Evolutionary conservation across 2,797 vertebrate species (phyloP).

Genomic region (Rhadinocentrus ornatus): DNA sequence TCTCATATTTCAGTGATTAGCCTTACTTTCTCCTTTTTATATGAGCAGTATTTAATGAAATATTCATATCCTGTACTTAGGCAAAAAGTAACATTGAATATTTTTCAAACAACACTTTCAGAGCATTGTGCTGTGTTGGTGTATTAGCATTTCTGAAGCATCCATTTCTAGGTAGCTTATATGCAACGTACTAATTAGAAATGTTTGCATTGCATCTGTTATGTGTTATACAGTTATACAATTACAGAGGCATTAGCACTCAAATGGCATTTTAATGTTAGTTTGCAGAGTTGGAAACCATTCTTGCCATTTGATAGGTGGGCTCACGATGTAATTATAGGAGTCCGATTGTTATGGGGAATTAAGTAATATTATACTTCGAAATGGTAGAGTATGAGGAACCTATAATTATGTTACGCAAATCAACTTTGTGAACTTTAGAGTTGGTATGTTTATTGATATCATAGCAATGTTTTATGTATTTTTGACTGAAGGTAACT

Average conservation of each 20-base stretch:
- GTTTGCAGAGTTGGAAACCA: slow-evolving; percentile 13
- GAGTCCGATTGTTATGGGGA: slow-evolving; percentile 13
- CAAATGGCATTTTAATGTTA: slow-evolving; percentile 27
- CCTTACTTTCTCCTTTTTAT: not conserved
- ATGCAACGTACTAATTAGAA: not conserved
- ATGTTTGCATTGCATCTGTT: slow-evolving; percentile 4
- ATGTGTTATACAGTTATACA: slow-evolving; percentile 15
- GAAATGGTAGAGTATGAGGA: slow-evolving; percentile 2
- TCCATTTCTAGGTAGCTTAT: not conserved
- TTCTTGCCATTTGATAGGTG: slow-evolving; percentile 21
- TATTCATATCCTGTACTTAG: not conserved
- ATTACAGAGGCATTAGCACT: slow-evolving; percentile 25
- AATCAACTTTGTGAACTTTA: not conserved
- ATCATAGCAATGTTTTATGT: not conserved
- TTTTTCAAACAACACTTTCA: not conserved
- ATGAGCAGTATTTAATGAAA: not conserved
- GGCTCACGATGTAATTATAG: slow-evolving; percentile 12
- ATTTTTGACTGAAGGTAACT: not conserved
- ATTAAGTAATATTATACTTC: slow-evolving; percentile 6
- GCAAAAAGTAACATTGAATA: slow-evolving; percentile 4
- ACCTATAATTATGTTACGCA: not conserved
- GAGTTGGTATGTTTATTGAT: slow-evolving; percentile 4
- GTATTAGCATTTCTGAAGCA: not conserved
- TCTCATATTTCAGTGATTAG: slow-evolving; percentile 13
- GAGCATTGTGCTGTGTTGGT: not conserved